These are phyloP conservation scores for Anticlea derivata DNA, from an alignment of 2,888 invertebrate genomes.

Conservation along the genomic window DNA sequence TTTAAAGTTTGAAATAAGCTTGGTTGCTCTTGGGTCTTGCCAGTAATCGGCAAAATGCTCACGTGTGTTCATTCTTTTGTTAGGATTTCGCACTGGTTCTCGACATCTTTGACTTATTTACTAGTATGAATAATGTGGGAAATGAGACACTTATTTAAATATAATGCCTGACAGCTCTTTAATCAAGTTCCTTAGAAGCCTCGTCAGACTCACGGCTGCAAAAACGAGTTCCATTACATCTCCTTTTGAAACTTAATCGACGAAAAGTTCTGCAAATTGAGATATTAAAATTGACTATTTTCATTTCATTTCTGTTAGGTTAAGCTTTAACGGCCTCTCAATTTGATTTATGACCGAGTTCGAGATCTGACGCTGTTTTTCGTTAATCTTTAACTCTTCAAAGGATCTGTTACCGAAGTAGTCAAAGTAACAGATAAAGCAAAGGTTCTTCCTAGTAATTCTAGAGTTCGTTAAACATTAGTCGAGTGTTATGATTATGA, in stretches of 20 bases:
- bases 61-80: constrained; percentile 67
- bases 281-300: not conserved
- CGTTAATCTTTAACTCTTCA: constrained; percentile 3
- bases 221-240: not conserved
- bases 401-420: constrained; percentile 2
- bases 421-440: not conserved
- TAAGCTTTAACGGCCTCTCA: constrained; percentile 11
- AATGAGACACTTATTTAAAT: constrained; percentile 7
- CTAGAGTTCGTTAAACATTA: too few relatives aligned
- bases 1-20: constrained; percentile 43
- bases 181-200: not conserved
- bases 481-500: too few relatives aligned
- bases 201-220: not conserved
- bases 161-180: not conserved
- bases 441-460: not conserved
- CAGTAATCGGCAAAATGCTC: constrained; percentile 55
- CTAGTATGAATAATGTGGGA: constrained; percentile 51
- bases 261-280: not conserved
- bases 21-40: constrained; percentile 47
- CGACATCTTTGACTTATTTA: constrained; percentile 49
- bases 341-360: constrained; percentile 11
- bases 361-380: constrained; percentile 7
- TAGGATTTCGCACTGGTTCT: constrained; percentile 43
- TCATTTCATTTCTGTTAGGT: not conserved
- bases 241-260: not conserved